Evolutionary conservation across 2,797 vertebrate species (phyloP).

Genomic region (Siniperca obscura): DNA sequence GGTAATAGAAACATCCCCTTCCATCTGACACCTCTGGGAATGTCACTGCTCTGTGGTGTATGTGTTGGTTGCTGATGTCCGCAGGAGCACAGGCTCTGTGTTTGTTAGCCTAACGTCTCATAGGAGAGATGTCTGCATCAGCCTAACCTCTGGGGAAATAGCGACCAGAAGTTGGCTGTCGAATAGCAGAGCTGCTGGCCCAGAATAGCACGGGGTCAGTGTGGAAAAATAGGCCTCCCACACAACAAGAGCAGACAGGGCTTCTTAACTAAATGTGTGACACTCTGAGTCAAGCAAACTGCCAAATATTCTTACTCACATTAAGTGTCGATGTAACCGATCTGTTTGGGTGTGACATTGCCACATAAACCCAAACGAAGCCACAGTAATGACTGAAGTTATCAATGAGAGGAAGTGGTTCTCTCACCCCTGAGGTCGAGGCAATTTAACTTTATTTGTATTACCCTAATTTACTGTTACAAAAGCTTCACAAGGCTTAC

Average conservation of each 20-base stretch:
- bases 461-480: slow-evolving; percentile 11
- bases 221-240: slow-evolving; percentile 69
- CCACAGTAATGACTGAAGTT: slow-evolving; percentile 21
- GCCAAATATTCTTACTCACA: slow-evolving; percentile 55
- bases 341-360: slow-evolving; percentile 44
- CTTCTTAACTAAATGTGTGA: slow-evolving; percentile 64
- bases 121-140: slow-evolving; percentile 69
- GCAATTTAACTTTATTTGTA: slow-evolving; percentile 12
- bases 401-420: slow-evolving; percentile 18
- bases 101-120: slow-evolving; percentile 57
- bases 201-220: slow-evolving; percentile 73
- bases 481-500: background rate
- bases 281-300: slow-evolving; percentile 45
- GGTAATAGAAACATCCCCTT: slow-evolving; percentile 54
- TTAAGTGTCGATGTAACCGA: slow-evolving; percentile 52
- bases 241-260: slow-evolving; percentile 58
- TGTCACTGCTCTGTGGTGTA: slow-evolving; percentile 48
- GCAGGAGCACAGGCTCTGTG: slow-evolving; percentile 58
- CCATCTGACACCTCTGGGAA: slow-evolving; percentile 69
- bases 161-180: slow-evolving; percentile 78
- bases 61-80: slow-evolving; percentile 61
- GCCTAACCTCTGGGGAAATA: slow-evolving; percentile 71
- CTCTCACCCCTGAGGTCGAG: background rate
- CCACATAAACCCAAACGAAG: slow-evolving; percentile 15
- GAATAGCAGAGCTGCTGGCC: slow-evolving; percentile 68